A percentile compares a stretch with the other conserved stretches of the same genome.
Evolutionary conservation across 2,888 invertebrate genomes (phyloP).

Genomic region (Gortyna flavago): DNA sequence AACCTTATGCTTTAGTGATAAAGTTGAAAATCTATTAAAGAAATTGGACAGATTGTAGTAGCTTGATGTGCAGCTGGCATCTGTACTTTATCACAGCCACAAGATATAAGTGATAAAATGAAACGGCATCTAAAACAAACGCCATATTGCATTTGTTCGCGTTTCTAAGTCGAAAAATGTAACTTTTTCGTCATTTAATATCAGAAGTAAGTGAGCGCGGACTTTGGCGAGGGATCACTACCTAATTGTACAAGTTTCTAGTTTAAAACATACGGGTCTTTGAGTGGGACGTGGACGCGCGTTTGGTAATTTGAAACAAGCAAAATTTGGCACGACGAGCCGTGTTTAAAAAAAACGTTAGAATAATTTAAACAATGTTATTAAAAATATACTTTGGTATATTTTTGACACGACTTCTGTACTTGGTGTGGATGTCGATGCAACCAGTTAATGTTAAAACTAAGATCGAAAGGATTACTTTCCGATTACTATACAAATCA

Average conservation of each 20-base stretch:
- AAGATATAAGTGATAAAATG: neutral
- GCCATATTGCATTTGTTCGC: constrained; percentile 33
- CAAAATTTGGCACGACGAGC: too few species aligned
- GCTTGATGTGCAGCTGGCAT: too few species aligned
- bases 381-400: too few species aligned
- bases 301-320: neutral
- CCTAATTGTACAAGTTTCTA: constrained; percentile 60
- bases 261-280: constrained; percentile 21
- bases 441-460: neutral
- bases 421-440: too few species aligned
- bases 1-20: too few species aligned
- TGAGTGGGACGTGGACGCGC: neutral
- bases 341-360: too few species aligned
- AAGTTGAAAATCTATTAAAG: too few species aligned
- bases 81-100: neutral
- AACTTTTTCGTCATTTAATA: constrained; percentile 57
- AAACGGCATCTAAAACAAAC: constrained; percentile 31
- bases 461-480: neutral
- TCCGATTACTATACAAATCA: neutral
- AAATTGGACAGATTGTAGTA: too few species aligned
- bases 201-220: constrained; percentile 49
- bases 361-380: too few species aligned
- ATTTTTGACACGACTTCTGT: too few species aligned
- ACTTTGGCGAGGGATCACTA: constrained; percentile 57
- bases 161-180: constrained; percentile 36